Conservation (phyloP, 2,113 vertebrate species). For the Sphyrna mokarran region DNA sequence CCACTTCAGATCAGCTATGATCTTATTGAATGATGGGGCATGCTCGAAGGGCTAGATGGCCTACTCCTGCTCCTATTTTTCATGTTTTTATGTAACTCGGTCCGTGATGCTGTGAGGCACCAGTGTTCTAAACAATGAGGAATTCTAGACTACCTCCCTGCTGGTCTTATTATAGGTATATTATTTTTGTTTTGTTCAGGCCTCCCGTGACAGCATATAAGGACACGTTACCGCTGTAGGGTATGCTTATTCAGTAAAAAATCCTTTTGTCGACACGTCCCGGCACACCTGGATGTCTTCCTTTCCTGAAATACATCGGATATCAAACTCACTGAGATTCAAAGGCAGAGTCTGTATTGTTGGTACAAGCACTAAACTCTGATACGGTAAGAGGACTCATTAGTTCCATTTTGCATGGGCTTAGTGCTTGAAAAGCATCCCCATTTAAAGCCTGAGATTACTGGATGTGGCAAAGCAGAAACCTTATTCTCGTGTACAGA, state of each 20-base stretch:
- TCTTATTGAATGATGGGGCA: no score
- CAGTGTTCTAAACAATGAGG: not conserved
- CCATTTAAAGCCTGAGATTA: not conserved
- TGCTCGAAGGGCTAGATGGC: no score
- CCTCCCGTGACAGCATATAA: constrained; percentile 43
- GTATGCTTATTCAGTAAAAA: constrained; percentile 55
- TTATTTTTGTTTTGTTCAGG: not conserved
- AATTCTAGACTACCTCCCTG: not conserved
- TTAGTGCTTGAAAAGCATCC: constrained; percentile 13
- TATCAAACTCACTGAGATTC: constrained; percentile 45
- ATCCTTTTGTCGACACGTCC: constrained; percentile 49
- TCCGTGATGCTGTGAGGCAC: no score
- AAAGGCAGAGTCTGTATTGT: constrained; percentile 50
- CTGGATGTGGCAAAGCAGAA: not conserved
- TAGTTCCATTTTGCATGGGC: no score
- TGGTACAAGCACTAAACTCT: constrained; percentile 52
- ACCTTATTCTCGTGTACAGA: not conserved
- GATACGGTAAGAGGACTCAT: not conserved
- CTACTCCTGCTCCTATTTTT: no score
- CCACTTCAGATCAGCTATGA: no score
- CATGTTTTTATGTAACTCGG: no score
- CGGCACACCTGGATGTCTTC: constrained; percentile 49
- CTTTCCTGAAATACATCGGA: constrained; percentile 45
- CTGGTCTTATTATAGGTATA: not conserved
- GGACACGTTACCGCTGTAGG: not conserved